Base-by-base conservation (phyloP, 2,113 vertebrate genomes). In the Petromus typicus region DNA sequence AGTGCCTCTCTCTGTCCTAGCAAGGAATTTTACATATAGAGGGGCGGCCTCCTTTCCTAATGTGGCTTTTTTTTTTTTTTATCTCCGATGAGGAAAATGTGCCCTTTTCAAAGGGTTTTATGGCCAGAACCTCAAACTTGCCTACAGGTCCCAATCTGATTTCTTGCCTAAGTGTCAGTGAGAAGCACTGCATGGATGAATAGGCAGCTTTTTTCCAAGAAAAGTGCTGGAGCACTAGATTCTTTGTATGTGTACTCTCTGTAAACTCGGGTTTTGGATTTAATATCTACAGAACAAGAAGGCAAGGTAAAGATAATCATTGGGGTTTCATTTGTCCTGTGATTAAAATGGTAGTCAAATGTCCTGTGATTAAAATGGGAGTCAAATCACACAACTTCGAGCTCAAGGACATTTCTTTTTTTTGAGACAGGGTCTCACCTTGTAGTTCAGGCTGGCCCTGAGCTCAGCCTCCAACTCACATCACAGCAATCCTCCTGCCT, bases 331-430 rank as follows among this genome's bases (percentile, higher is more conserved):
- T 63, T 25, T 54, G 32, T 86, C 2, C 78, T 82, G 69, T 76
- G 51, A 69, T 86, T 32, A 57, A 96, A 81, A 89, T 45, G 88
- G 40, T 37, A 89, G 66, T 27, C 54, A 78, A 63, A 43, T 78
- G n/a, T n/a, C n/a, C 34, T 82, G 69, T 76, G 51, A 69, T 86
- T 32, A 57, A 96, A 81, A 89, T 45, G 88, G 40, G 45, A 89
- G 66, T 27, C 54, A 78, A 63, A 43, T 78, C 54, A 89, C 54
- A 69, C 88, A 14, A 25, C 64, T 80, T 80, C 10, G 40, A 16
- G 14, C 37, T 18, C 61, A 61, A 27, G 45, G 59, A 79, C 82
- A 64, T 3, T 87, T 87, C 56, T 73, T 96, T 37, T n/a, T n/a
- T n/a, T n/a, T n/a, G n/a, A n/a, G n/a, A n/a, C n/a, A n/a, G n/a